Evolutionary conservation across 2,888 invertebrate genomes (phyloP), one percentile per base, ranked within the genome.

Genomic region (Ommatoiulus sabulosus): DNA sequence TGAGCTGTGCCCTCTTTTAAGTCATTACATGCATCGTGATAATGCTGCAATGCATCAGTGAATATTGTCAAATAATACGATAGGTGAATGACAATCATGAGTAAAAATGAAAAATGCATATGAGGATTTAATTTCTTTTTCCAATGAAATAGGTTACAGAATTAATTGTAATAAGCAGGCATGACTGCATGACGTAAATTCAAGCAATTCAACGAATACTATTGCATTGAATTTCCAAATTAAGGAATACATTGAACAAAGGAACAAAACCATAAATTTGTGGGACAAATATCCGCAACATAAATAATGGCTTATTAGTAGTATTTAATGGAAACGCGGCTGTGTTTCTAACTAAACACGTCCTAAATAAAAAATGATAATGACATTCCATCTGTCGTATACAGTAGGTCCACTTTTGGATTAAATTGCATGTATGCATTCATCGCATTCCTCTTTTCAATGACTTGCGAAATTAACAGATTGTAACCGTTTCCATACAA

Each of bases 221-320:
- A 15, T 17, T 15, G 52, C 52, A 80, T 80, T 24, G 15, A 80
- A 43, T 43, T 72, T 72, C 12, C 24, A 72, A 72, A 72, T n/a
- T 17, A 57, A 57, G 57, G 57, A 57, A 57, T 10, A 15, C 15
- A 12, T 7, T 1, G 35, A 80, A 43, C 35, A 80, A 43, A 4
- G 80, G 2, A 80, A 80, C 35, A 80, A 80, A 80, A 7, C 80
- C 80, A 15, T 80, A 35, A 80, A 80, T 43, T 24, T 80, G 0
- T 80, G 35, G 80, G 35, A 80, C 80, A 80, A 80, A 80, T 24
- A 35, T 80, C 80, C 80, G 80, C 80, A 35, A 80, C 15, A 15
- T 10, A 43, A 80, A 80, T 80, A 80, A 80, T 80, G 15, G 80
- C 80, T 43, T 80, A 80, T 80, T 80, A 80, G 24, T 7, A 35